Conservation (phyloP, 2,888 invertebrate species). For the Plusia festucae region DNA sequence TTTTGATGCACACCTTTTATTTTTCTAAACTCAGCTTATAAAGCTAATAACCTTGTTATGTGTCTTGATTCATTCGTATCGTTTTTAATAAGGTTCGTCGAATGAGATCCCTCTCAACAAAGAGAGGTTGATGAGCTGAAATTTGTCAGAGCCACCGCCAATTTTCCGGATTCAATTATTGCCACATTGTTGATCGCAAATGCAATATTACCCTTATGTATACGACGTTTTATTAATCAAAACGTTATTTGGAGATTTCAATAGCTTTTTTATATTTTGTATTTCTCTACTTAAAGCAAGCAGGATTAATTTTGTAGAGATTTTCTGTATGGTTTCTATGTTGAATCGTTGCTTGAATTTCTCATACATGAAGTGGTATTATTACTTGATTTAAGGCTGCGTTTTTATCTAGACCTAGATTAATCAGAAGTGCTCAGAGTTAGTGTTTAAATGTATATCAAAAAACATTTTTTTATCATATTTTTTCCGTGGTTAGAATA, state of each 20-base stretch:
- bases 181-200: constrained; percentile 62
- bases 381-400: too few relatives aligned
- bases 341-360: too few relatives aligned
- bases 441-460: too few relatives aligned
- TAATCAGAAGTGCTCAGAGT: too few relatives aligned
- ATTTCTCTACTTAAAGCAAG: not conserved
- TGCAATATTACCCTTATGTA: constrained; percentile 55
- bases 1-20: not conserved
- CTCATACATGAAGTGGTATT: too few relatives aligned
- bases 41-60: constrained; percentile 43
- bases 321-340: too few relatives aligned
- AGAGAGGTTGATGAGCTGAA: constrained; percentile 63
- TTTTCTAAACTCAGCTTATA: constrained; percentile 37
- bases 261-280: not conserved
- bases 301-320: not conserved
- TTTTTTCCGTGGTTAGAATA: not conserved
- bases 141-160: constrained; percentile 62
- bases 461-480: too few relatives aligned
- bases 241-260: constrained; percentile 20
- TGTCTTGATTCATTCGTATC: constrained; percentile 44
- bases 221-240: constrained; percentile 34
- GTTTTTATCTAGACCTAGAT: not conserved
- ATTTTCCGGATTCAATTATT: constrained; percentile 69
- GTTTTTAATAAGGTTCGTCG: constrained; percentile 55
- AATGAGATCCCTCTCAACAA: constrained; percentile 50